Percentiles rank a stretch among this genome's conserved stretches.
phyloP scores from a whole-genome alignment of 2,797 vertebrate species.

The Paratrypauchen microcephalus region DNA sequence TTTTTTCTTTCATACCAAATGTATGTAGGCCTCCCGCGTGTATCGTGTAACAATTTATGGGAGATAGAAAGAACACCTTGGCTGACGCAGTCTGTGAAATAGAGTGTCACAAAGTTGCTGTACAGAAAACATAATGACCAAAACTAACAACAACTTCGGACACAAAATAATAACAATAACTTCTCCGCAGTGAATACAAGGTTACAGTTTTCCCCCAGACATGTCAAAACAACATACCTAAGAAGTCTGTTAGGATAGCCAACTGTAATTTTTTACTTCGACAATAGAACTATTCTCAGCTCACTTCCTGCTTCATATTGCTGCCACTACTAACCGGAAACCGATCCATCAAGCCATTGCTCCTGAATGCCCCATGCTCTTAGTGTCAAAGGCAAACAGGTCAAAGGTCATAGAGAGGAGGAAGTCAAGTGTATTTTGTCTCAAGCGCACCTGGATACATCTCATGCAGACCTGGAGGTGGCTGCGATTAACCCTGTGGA shows the following conservation, averaged over 20 bases:
- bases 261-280: conserved; percentile 5
- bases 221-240: conserved; percentile 1
- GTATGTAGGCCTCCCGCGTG: conserved; percentile 7
- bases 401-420: conserved; percentile 53
- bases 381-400: conserved; percentile 41
- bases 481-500: conserved; percentile 64
- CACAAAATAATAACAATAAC: conserved; percentile 23
- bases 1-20: conserved; percentile 14
- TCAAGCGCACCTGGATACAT: conserved; percentile 63
- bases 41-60: conserved; percentile 18
- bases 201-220: conserved; percentile 1
- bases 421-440: conserved; percentile 55
- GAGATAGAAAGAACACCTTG: conserved; percentile 15
- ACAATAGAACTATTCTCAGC: neutral
- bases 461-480: conserved; percentile 42
- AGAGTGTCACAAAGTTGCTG: conserved; percentile 24
- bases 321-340: conserved; percentile 20
- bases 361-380: conserved; percentile 1
- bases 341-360: conserved; percentile 23
- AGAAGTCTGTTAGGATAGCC: neutral
- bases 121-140: conserved; percentile 19
- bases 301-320: conserved; percentile 20
- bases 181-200: conserved; percentile 23
- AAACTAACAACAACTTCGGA: conserved; percentile 2
- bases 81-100: conserved; percentile 18